These are phyloP conservation scores for Odontamblyopus lacepedii DNA, from an alignment of 2,797 vertebrate genomes.

Conservation along the genomic window DNA sequence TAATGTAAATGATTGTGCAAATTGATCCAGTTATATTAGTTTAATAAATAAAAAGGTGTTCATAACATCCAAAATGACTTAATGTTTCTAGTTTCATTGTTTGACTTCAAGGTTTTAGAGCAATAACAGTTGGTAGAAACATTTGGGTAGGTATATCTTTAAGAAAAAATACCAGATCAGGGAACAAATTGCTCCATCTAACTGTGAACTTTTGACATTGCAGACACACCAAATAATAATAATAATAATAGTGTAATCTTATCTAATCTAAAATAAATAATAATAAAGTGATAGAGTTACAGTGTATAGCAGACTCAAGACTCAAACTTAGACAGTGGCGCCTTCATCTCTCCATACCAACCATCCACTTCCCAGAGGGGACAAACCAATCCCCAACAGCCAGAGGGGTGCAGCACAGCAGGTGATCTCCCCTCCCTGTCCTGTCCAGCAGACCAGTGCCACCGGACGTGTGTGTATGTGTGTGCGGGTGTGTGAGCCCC, in stretches of 20 bases:
- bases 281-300: too few relatives aligned
- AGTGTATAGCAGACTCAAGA: too few relatives aligned
- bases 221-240: not conserved
- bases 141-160: not conserved
- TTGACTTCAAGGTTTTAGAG: not conserved
- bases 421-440: slow-evolving; percentile 66
- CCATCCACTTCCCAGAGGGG: slow-evolving; percentile 44
- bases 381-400: slow-evolving; percentile 70
- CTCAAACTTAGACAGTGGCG: slow-evolving; percentile 14
- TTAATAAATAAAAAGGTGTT: too few relatives aligned
- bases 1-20: too few relatives aligned
- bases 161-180: too few relatives aligned
- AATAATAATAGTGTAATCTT: too few relatives aligned
- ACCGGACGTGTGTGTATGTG: slow-evolving; percentile 51
- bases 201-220: slow-evolving; percentile 2
- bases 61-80: too few relatives aligned
- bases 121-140: not conserved
- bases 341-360: slow-evolving; percentile 23
- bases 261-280: too few relatives aligned
- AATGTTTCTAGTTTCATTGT: too few relatives aligned
- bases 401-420: slow-evolving; percentile 66
- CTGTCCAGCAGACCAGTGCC: slow-evolving; percentile 60
- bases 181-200: slow-evolving; percentile 5
- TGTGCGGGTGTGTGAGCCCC: slow-evolving; percentile 54
- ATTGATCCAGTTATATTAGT: too few relatives aligned